Evolutionary conservation across 2,113 vertebrate genomes (phyloP), one percentile per base, ranked within the genome.

Genomic region (Microcebus tavaratra): DNA sequence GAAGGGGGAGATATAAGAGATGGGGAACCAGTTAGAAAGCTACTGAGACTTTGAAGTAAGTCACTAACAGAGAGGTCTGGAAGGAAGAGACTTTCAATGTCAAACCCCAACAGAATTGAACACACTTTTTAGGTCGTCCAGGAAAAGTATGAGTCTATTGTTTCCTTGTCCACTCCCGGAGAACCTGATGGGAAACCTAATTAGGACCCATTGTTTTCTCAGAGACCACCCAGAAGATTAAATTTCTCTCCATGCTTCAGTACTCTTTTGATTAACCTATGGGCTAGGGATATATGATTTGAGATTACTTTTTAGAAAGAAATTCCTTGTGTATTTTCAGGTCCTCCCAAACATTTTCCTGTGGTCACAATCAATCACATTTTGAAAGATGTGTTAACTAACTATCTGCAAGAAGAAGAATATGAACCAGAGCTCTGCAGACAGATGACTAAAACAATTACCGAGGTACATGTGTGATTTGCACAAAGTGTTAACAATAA

Each of bases 371-470:
- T 99, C 94, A 98, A 98, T 29, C 98, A 97, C 27, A 99, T 99
- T 96, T 98, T 99, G 97, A 98, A 98, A 98, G 99, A 99, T 0
- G 99, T 99, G 45, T 97, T 99, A 36, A 98, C 97, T 23, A 99
- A 90, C 90, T 98, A 98, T 86, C 98, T 99, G 63, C 98, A 98
- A 97, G 99, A 99, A 84, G 99, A 98, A 97, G 98, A 97, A 45
- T 99, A 99, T 96, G 99, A 99, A 95, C 98, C 98, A 0, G 99
- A 99, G 31, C 97, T 98, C 53, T 99, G 99, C 97, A 98, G 99
- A 96, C 98, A 99, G 88, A 98, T 99, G 99, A 99, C 99, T 29
- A 99, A 98, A 97, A 99, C 98, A 0, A 98, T 99, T 82, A 98
- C 99, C 42, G 99, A 99, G 99, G 99, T 99, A 98, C 65, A 63